Evolutionary conservation across 37 sponge, comb jelly and placozoan species (phyloP), one percentile per base, ranked within the genome.

Genomic region (Hormiphora californensis): DNA sequence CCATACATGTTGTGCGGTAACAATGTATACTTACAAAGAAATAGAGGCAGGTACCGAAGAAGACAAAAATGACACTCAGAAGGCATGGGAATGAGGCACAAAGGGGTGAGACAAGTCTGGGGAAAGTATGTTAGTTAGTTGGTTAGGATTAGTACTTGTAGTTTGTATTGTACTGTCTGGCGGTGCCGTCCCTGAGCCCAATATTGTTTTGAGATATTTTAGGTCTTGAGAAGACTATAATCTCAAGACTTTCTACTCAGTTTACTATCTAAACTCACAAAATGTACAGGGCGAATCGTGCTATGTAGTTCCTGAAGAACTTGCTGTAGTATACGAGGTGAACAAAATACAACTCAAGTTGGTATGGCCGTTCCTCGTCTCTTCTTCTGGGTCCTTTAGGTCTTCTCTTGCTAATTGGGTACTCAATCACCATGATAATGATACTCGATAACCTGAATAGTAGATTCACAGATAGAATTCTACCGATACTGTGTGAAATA

Each of bases 31-130:
- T 57, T 12, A 57, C 61, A 30, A 57, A 19, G 27, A 57, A 57
- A 15, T 57, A 57, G n/a, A 57, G 61, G 27, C 61, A 57, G 61
- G 61, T 28, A 28, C 61, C 61, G 23, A 57, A 57, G 61, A 57
- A 57, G 61, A 57, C n/a, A 30, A 57, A 57, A 12, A 57, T 57
- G 61, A 57, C 61, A 57, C 61, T 57, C 4, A 57, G 61, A 57
- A 57, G 61, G n/a, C 61, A 57, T 28, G 61, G 61, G 23, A 57
- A 57, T 5, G 61, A 57, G 3, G 27, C 3, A 21, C n/a, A 23
- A 57, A 57, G 61, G 5, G 61, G 61, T 4, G n/a, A 23, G 5
- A 57, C 61, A 23, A 57, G 23, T 12, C 61, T 57, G 61, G 23
- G 27, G n/a, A n/a, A n/a, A n/a, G n/a, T n/a, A n/a, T n/a, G n/a